Base-by-base conservation (phyloP, 2,797 vertebrate species). In the Anguilla marmorata region DNA sequence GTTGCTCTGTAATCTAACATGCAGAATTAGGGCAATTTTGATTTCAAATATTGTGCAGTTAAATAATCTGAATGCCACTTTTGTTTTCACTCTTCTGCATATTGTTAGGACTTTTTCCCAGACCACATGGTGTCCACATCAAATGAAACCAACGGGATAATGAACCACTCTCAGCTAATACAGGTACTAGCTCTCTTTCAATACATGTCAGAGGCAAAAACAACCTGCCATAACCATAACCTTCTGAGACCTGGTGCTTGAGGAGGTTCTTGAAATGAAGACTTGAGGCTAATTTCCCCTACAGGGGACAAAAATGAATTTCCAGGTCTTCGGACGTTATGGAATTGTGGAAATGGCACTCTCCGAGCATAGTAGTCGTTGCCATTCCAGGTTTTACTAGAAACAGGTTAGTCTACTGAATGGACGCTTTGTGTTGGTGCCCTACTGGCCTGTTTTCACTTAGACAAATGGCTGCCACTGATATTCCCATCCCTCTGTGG, bases 101-200 rank as follows among this genome's bases (percentile, higher is more conserved):
- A 37, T 90, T 88, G 86, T 82, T 92, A 99, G 98, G 97, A 96
- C 88, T 99, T 99, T 96, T 99, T 99, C 94, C 98, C 98, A 88
- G 97, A 98, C 92, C 96, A 97, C 91, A 98, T 99, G 98, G 97
- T 99, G 91, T 98, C 97, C 90, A 95, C 97, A 93, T 96, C 96
- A 90, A 96, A 94, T 93, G 98, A 99, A 94, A 96, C 95, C 86
- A 97, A 95, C 88, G 96, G 97, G 91, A 93, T 95, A 91, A 91
- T 97, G 92, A 96, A 97, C 93, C 97, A 97, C 89, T 95, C 97
- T 86, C 96, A 97, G 89, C 96, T 98, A 88, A 95, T 99, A 89
- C 97, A 99, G 98, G 99, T 99, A 95, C 89, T 90, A 37, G 7
- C 85, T 90, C 37, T 21, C 5, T 80, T 21, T 45, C 76, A 48